These are phyloP conservation scores for Bubo scandiacus DNA, from an alignment of 2,113 vertebrate species.

Conservation along the genomic window DNA sequence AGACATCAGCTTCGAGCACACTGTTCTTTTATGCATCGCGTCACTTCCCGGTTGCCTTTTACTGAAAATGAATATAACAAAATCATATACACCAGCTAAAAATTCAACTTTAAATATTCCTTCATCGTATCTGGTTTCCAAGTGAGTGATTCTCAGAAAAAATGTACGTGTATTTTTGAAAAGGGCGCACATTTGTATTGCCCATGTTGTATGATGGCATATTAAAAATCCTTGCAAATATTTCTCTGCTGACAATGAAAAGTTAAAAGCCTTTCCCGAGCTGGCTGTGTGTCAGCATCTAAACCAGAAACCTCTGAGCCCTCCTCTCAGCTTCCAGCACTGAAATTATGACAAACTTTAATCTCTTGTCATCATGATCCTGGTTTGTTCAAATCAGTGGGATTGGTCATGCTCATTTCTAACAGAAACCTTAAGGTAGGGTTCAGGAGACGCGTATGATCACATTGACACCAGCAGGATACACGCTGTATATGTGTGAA, in stretches of 20 bases:
- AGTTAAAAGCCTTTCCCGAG: not conserved
- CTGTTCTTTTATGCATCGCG: constrained; percentile 12
- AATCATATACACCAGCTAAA: not conserved
- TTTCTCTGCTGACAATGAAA: not conserved
- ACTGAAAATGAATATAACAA: not conserved
- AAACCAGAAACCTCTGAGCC: not conserved
- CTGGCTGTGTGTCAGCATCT: not conserved
- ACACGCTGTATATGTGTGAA: not conserved
- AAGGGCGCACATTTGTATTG: not conserved
- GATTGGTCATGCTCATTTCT: not conserved
- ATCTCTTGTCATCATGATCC: fast-evolving
- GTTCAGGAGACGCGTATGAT: fast-evolving
- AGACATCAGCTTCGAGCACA: not conserved
- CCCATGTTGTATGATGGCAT: not conserved
- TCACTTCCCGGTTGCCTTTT: not conserved
- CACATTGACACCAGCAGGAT: fast-evolving
- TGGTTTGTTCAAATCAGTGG: not conserved
- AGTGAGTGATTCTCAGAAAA: not conserved
- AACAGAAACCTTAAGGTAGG: not conserved
- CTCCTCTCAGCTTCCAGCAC: not conserved
- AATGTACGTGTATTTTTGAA: not conserved
- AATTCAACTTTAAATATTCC: constrained; percentile 24
- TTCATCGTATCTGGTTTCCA: not conserved
- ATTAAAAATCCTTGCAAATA: not conserved
- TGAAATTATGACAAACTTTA: not conserved